Percentiles rank a stretch among this genome's conserved stretches.
These are phyloP conservation scores for Centropristis striata DNA, from an alignment of 2,113 vertebrate genomes.

Conservation along the genomic window DNA sequence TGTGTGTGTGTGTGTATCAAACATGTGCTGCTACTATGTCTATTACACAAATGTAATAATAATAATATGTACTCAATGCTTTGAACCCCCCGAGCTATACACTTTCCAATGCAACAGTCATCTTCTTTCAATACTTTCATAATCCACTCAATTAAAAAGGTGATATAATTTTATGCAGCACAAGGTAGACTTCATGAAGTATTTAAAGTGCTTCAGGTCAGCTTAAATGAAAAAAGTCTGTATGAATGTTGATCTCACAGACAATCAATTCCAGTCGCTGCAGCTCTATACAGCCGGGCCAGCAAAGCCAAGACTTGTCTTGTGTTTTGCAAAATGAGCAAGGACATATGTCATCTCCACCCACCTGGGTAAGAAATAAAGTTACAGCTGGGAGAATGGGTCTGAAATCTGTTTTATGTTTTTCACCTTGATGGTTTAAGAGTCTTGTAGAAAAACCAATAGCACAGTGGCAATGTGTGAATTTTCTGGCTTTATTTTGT, in stretches of 20 bases:
- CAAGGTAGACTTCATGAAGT: constrained; percentile 1
- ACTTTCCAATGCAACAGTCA: background rate
- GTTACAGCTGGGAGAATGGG: no score
- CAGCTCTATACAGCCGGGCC: background rate
- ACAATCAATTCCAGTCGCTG: background rate
- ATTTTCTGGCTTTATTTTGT: no score
- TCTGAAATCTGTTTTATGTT: no score
- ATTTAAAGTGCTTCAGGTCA: background rate
- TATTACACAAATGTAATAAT: background rate
- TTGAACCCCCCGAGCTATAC: constrained; percentile 3
- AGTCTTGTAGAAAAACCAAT: no score
- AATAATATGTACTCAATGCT: constrained; percentile 1
- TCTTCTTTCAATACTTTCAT: background rate
- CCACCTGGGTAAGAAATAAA: no score
- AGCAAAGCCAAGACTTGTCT: no score
- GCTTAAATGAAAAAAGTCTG: background rate
- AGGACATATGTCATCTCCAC: no score
- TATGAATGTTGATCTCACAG: background rate
- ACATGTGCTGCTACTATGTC: background rate
- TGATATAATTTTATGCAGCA: background rate
- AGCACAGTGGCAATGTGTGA: no score
- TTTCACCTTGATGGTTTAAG: no score
- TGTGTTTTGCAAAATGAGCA: no score
- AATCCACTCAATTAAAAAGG: constrained; percentile 4
- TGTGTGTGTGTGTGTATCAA: background rate